These are phyloP conservation scores for Papilio elwesi DNA, from an alignment of 2,888 invertebrate genomes.

Conservation along the genomic window DNA sequence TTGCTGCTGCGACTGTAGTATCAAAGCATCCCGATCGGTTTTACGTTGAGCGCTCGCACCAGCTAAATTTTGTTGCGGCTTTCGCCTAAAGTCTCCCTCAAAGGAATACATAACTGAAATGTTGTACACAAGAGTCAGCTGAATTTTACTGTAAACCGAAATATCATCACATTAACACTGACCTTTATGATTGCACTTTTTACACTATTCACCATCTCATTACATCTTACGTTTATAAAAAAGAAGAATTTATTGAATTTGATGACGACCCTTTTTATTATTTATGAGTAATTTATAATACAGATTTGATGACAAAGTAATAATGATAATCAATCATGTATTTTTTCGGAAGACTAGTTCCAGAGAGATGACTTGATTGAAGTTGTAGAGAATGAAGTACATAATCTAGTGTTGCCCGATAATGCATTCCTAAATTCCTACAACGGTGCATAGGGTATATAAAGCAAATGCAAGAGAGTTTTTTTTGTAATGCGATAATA, in stretches of 20 bases:
- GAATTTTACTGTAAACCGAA: conserved; percentile 51
- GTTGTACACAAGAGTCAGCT: conserved; percentile 56
- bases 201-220: conserved; percentile 26
- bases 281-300: conserved; percentile 12
- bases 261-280: background rate
- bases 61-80: conserved; percentile 94
- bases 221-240: conserved; percentile 27
- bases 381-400: background rate
- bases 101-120: conserved; percentile 87
- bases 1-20: conserved; percentile 93
- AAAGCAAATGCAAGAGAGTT: too few species aligned
- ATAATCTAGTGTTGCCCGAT: background rate
- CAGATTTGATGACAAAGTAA: conserved; percentile 8
- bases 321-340: background rate
- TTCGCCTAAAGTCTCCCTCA: conserved; percentile 94
- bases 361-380: conserved; percentile 18
- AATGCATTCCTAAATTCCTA: background rate
- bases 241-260: background rate
- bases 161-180: conserved; percentile 46
- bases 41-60: conserved; percentile 91
- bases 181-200: conserved; percentile 26
- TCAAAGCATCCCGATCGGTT: conserved; percentile 86
- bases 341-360: conserved; percentile 3
- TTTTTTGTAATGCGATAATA: too few species aligned
- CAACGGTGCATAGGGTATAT: too few species aligned